Conservation (phyloP, 2,888 invertebrate genomes). For the Oithona nana region DNA sequence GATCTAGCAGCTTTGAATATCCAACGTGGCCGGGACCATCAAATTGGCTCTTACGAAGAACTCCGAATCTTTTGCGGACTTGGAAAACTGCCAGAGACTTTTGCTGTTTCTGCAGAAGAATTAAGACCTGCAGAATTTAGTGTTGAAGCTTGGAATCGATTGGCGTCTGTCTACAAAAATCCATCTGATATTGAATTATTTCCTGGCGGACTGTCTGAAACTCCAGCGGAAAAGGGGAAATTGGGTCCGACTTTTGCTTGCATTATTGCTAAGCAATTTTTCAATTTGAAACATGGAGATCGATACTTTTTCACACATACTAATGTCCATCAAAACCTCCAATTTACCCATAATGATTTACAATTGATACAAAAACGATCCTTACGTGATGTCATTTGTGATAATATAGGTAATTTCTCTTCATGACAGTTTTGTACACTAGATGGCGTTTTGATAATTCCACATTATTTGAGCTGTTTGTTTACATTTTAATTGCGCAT, state of each 20-base stretch:
- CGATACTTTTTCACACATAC: constrained; percentile 14
- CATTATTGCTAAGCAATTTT: constrained; percentile 13
- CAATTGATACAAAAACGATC: neutral
- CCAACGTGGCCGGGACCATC: constrained; percentile 18
- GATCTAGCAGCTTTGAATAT: constrained; percentile 18
- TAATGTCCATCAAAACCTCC: neutral
- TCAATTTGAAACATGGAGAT: constrained; percentile 1
- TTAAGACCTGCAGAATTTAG: neutral
- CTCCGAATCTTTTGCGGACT: constrained; percentile 5
- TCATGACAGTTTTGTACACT: too few species aligned
- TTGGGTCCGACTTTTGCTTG: constrained; percentile 16
- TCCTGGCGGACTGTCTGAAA: constrained; percentile 12
- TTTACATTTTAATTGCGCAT: too few species aligned
- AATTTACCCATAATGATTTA: neutral
- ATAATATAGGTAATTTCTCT: constrained; percentile 5
- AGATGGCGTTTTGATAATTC: too few species aligned
- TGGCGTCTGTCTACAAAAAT: neutral
- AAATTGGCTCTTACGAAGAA: constrained; percentile 11
- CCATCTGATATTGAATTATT: constrained; percentile 12
- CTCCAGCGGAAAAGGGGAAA: neutral
- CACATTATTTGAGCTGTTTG: too few species aligned
- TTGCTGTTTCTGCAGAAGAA: neutral
- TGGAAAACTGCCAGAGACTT: neutral
- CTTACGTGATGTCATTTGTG: constrained; percentile 7
- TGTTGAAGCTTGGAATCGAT: neutral